Evolutionary conservation across 2,888 invertebrate species (phyloP).

Genomic region (Drosophila affinis): DNA sequence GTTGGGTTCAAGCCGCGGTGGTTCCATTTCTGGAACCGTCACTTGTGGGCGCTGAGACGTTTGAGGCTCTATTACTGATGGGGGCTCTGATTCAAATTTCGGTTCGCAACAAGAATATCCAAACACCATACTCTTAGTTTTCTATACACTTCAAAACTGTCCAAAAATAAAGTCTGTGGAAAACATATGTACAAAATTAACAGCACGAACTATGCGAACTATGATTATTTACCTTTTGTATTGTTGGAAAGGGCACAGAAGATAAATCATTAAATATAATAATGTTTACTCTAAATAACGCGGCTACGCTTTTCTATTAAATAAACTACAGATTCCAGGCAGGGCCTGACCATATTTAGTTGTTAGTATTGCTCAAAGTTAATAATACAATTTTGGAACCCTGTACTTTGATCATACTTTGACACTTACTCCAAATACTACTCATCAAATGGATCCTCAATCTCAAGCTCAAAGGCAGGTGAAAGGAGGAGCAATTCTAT

Average conservation of each 20-base stretch:
- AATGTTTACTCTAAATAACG: no score
- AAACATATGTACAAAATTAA: not conserved
- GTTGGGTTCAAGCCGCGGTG: not conserved
- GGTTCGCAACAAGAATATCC: rapidly evolving
- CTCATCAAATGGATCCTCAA: no score
- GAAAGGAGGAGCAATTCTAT: no score
- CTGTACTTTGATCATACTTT: not conserved
- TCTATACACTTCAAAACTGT: not conserved
- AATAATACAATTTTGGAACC: not conserved
- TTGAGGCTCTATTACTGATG: not conserved
- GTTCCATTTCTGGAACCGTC: not conserved
- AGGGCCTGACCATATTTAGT: not conserved
- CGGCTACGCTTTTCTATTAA: no score
- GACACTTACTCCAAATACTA: not conserved
- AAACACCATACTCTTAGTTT: not conserved
- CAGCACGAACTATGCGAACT: not conserved
- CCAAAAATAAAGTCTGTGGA: not conserved
- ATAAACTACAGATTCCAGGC: not conserved
- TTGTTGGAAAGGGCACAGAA: not conserved
- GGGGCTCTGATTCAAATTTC: not conserved
- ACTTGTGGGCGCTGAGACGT: not conserved
- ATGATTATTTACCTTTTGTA: not conserved
- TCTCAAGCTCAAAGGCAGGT: no score
- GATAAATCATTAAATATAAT: no score
- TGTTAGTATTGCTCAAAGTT: not conserved